phyloP scores from a whole-genome alignment of 2,113 vertebrate species.

The Ardeotis arabs region DNA sequence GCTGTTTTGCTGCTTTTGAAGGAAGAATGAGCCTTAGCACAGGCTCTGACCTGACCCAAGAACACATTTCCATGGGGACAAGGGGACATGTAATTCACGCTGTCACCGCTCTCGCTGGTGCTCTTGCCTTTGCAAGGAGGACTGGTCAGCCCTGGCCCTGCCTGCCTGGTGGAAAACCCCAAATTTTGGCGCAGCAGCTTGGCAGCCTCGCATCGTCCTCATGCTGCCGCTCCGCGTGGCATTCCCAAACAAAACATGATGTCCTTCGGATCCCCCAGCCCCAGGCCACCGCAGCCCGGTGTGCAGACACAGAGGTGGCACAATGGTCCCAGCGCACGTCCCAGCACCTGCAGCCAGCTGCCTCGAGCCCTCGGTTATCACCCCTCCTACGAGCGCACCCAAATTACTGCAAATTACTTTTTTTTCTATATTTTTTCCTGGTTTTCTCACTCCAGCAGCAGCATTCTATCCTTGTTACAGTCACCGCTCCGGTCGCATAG shows the following conservation, averaged over 20 bases:
- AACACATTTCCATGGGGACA: background rate
- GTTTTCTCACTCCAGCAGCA: background rate
- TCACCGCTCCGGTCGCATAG: background rate
- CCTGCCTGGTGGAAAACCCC: background rate
- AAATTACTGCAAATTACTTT: background rate
- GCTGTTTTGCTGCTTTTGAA: background rate
- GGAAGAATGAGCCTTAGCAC: background rate
- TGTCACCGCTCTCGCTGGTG: accelerated
- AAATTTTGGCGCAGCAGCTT: background rate
- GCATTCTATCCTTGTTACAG: background rate
- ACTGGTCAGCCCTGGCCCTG: background rate
- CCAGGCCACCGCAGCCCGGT: background rate
- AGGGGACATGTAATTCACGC: background rate
- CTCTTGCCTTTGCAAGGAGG: background rate
- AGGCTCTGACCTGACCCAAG: background rate
- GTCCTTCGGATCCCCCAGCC: background rate
- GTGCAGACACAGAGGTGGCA: background rate
- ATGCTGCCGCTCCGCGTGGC: accelerated
- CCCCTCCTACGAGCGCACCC: background rate
- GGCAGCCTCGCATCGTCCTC: no score
- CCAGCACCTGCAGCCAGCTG: accelerated
- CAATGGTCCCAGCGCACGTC: background rate
- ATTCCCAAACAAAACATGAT: accelerated
- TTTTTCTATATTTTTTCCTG: accelerated
- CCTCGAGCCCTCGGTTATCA: accelerated